phyloP scores from a whole-genome alignment of 1,140 invertebrate genomes.

The Drosophila pachea region DNA sequence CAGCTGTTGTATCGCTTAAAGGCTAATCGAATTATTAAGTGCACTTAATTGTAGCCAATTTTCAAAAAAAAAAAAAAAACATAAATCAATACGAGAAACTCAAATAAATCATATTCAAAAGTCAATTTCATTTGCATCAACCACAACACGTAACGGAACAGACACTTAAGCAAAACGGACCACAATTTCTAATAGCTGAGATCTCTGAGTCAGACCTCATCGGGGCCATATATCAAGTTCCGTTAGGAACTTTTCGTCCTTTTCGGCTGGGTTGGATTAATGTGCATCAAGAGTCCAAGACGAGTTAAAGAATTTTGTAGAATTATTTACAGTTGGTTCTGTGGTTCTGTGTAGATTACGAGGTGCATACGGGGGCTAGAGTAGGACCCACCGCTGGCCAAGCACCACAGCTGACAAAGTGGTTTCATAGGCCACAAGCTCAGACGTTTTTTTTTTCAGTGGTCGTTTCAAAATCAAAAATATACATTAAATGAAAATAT shows the following conservation, averaged over 20 bases:
- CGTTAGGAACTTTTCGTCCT: not conserved
- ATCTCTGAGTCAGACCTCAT: not conserved
- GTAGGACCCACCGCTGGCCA: not conserved
- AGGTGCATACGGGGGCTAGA: constrained; percentile 18
- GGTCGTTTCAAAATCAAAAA: constrained; percentile 17
- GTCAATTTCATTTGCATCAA: constrained; percentile 2
- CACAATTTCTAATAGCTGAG: not conserved
- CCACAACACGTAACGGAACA: constrained; percentile 44
- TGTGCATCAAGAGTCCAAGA: constrained; percentile 33
- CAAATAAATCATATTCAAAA: constrained; percentile 2
- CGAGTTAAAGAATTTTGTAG: no score
- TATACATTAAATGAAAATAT: not conserved
- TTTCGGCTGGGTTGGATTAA: not conserved
- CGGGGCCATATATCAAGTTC: not conserved
- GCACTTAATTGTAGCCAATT: constrained; percentile 73
- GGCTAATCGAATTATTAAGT: constrained; percentile 71
- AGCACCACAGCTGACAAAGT: constrained; percentile 26
- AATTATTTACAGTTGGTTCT: constrained; percentile 25
- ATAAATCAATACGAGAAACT: no score
- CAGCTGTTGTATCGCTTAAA: constrained; percentile 61
- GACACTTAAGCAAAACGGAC: constrained; percentile 1
- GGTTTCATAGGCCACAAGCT: constrained; percentile 21
- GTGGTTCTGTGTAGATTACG: constrained; percentile 23
- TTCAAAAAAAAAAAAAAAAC: constrained; percentile 8
- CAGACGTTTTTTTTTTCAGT: constrained; percentile 5